Evolutionary conservation across 2,888 invertebrate genomes (phyloP).

Genomic region (Erebia aethiops): DNA sequence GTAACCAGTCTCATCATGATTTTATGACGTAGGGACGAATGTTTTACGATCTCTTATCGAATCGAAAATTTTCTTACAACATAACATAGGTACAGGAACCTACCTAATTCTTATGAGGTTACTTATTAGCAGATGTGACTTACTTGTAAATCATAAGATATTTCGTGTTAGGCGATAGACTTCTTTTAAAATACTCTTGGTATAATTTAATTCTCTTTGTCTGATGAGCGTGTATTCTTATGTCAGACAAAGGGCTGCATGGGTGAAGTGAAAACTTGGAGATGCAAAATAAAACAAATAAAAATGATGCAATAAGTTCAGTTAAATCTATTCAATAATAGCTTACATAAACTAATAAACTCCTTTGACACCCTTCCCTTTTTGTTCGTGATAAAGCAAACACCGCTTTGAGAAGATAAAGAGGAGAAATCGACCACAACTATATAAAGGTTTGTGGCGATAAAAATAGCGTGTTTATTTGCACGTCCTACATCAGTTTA

Average conservation of each 20-base stretch:
- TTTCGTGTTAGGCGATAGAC: background rate
- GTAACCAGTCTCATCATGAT: slow-evolving; percentile 56
- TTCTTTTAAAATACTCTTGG: too few species aligned
- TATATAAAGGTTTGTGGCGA: slow-evolving; percentile 82
- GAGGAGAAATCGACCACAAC: slow-evolving; percentile 82
- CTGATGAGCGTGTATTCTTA: background rate
- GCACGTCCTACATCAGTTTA: slow-evolving; percentile 80
- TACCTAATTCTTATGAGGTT: background rate
- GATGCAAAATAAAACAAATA: background rate
- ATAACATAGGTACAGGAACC: slow-evolving; percentile 22
- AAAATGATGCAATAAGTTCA: background rate
- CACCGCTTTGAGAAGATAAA: slow-evolving; percentile 78
- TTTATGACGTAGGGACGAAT: slow-evolving; percentile 75
- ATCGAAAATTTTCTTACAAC: slow-evolving; percentile 66
- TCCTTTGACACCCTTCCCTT: slow-evolving; percentile 65
- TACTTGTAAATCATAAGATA: background rate
- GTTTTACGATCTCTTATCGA: slow-evolving; percentile 77
- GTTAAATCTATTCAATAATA: slow-evolving; percentile 6
- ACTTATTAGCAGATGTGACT: background rate
- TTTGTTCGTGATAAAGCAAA: slow-evolving; percentile 81
- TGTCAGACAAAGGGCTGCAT: too few species aligned
- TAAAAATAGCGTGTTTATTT: slow-evolving; percentile 83
- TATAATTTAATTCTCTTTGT: background rate
- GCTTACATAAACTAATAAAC: slow-evolving; percentile 41
- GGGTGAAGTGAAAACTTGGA: background rate